Evolutionary conservation across 2,113 vertebrate genomes (phyloP).

Genomic region (Notothenia rossii): DNA sequence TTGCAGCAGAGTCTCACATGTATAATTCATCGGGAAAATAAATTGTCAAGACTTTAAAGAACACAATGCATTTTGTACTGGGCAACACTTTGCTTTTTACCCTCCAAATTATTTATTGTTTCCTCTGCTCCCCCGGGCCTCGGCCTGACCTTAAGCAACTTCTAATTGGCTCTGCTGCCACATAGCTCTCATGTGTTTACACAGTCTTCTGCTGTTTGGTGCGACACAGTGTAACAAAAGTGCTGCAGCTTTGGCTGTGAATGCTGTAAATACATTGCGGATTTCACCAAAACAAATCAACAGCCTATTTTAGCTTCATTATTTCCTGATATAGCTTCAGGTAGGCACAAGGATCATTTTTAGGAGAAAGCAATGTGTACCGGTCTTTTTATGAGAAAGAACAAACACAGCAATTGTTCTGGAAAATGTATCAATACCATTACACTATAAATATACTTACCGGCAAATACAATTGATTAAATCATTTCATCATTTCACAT

Average conservation of each 20-base stretch:
- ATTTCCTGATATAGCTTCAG: slow-evolving; percentile 7
- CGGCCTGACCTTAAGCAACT: slow-evolving; percentile 84
- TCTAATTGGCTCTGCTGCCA: slow-evolving; percentile 80
- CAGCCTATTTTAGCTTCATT: neutral
- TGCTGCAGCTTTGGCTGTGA: slow-evolving; percentile 52
- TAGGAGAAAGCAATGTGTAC: neutral
- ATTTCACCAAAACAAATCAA: slow-evolving; percentile 26
- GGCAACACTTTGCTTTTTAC: slow-evolving; percentile 88
- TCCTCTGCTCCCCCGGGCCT: slow-evolving; percentile 77
- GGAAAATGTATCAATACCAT: neutral
- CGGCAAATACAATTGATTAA: neutral
- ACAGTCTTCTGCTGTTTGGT: slow-evolving; percentile 48
- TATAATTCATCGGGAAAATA: slow-evolving; percentile 90
- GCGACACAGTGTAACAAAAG: slow-evolving; percentile 52
- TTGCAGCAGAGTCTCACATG: slow-evolving; percentile 80
- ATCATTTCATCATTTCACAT: neutral
- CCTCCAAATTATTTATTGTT: slow-evolving; percentile 89
- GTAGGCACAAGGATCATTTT: neutral
- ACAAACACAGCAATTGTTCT: neutral
- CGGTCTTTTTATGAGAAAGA: neutral
- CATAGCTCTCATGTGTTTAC: slow-evolving; percentile 52
- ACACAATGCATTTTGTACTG: slow-evolving; percentile 88
- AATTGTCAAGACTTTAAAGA: slow-evolving; percentile 87
- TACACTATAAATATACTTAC: neutral
- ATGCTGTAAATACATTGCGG: slow-evolving; percentile 22